A percentile compares a stretch with the other conserved stretches of the same genome.
These are phyloP conservation scores for Edolisoma coerulescens DNA, from an alignment of 2,113 vertebrate species.

Conservation along the genomic window DNA sequence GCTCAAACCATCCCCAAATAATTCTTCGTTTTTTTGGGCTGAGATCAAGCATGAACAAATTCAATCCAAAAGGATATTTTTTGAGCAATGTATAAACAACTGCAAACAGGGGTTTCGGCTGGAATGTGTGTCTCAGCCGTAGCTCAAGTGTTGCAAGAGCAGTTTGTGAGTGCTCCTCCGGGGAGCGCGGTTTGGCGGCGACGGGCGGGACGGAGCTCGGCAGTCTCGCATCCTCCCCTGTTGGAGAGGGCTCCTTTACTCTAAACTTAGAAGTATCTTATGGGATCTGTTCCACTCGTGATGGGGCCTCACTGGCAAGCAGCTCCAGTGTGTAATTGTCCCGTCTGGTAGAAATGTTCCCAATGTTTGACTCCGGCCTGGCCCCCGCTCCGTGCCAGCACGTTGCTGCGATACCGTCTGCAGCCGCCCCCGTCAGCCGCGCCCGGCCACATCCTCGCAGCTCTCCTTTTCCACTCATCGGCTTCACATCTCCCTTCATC, in stretches of 20 bases:
- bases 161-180: slow-evolving; percentile 3
- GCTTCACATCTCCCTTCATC: background rate
- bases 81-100: slow-evolving; percentile 53
- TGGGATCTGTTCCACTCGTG: slow-evolving; percentile 55
- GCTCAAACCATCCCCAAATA: slow-evolving; percentile 58
- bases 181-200: slow-evolving; percentile 46
- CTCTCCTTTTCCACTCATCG: background rate
- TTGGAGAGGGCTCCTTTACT: slow-evolving; percentile 44
- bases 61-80: slow-evolving; percentile 59
- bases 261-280: slow-evolving; percentile 65
- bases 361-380: slow-evolving; percentile 47
- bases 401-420: slow-evolving; percentile 5
- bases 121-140: slow-evolving; percentile 58
- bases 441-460: background rate
- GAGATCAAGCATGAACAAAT: slow-evolving; percentile 60
- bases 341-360: slow-evolving; percentile 62
- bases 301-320: slow-evolving; percentile 55
- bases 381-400: slow-evolving; percentile 18
- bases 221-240: slow-evolving; percentile 16
- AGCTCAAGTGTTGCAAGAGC: slow-evolving; percentile 55
- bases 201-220: background rate
- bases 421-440: background rate
- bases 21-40: slow-evolving; percentile 34
- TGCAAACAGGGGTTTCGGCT: slow-evolving; percentile 57
- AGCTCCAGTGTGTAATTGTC: slow-evolving; percentile 45